Base-by-base conservation (phyloP, 2,888 invertebrate genomes). In the Diaphora mendica region DNA sequence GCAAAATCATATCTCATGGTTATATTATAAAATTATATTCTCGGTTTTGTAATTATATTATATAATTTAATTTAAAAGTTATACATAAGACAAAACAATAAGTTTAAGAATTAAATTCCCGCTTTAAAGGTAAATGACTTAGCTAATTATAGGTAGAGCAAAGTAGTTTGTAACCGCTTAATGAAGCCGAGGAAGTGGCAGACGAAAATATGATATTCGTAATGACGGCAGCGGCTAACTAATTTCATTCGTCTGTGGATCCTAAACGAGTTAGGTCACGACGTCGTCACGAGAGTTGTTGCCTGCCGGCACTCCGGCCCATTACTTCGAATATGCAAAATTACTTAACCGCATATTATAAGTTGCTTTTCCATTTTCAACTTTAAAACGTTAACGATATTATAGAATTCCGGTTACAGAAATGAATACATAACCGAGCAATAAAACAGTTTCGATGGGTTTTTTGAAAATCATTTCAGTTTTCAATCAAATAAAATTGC, bases 151-250 rank as follows among this genome's bases (percentile, higher is more conserved):
- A 64, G 62, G 64, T 66, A 59, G 68, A 74, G 71, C 70, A 70
- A 77, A 82, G 80, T 74, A 74, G 72, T 75, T 78, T 55, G 9
- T 73, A 72, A 72, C 67, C 74, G 72, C 68, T 73, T 77, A 79
- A 93, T 91, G 91, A 91, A 90, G 88, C 89, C 85, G 84, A 78
- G 72, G 82, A 83, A 86, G 85, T 87, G 84, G 90, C 90, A 89
- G 91, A 91, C 91, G 92, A 91, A 93, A 94, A 94, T 94, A 92
- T 92, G 91, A 94, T 95, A 93, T 94, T 94, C 91, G 91, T 92
- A 93, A 93, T 93, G 89, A 88, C 91, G 89, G 91, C 89, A 88
- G 91, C 87, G 89, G 90, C 91, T 92, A 92, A 93, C 93, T 94
- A 94, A 94, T 95, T 94, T 91, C 83, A 92, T 93, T 94, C 93